Conservation (phyloP, 2,888 invertebrate species). For the Bibio marci region DNA sequence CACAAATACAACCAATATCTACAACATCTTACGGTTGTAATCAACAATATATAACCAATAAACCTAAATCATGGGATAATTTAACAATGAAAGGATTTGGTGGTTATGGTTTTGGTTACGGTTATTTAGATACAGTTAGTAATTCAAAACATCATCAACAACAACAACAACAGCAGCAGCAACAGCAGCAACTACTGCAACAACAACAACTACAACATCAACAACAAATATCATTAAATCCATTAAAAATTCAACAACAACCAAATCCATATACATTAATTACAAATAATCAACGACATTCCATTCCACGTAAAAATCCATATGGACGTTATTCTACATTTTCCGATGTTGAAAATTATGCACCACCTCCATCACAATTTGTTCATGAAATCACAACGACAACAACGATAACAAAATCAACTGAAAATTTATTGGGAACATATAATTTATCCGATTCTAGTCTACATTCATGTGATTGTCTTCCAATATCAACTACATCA, state of each 20-base stretch:
- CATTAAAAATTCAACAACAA: constrained; percentile 29
- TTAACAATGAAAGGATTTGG: constrained; percentile 71
- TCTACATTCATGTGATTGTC: constrained; percentile 49
- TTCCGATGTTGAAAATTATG: constrained; percentile 28
- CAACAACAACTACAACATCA: constrained; percentile 10
- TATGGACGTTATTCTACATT: constrained; percentile 28
- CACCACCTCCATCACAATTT: constrained; percentile 30
- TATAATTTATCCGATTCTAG: constrained; percentile 46
- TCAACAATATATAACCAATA: constrained; percentile 33
- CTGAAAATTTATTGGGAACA: constrained; percentile 56
- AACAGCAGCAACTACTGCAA: constrained; percentile 7
- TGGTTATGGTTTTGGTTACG: constrained; percentile 75
- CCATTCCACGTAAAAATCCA: constrained; percentile 29
- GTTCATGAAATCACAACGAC: constrained; percentile 32
- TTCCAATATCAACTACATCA: constrained; percentile 21
- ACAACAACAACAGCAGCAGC: constrained; percentile 10
- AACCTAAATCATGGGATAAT: constrained; percentile 85
- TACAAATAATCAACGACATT: constrained; percentile 33
- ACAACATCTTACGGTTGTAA: constrained; percentile 24
- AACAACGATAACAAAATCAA: constrained; percentile 52
- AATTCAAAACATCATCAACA: constrained; percentile 11
- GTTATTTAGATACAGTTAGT: constrained; percentile 52
- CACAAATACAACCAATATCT: constrained; percentile 26
- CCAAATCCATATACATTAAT: constrained; percentile 21
- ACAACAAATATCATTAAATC: constrained; percentile 29